phyloP scores from a whole-genome alignment of 2,797 vertebrate species.

The Meriones psammophilus region DNA sequence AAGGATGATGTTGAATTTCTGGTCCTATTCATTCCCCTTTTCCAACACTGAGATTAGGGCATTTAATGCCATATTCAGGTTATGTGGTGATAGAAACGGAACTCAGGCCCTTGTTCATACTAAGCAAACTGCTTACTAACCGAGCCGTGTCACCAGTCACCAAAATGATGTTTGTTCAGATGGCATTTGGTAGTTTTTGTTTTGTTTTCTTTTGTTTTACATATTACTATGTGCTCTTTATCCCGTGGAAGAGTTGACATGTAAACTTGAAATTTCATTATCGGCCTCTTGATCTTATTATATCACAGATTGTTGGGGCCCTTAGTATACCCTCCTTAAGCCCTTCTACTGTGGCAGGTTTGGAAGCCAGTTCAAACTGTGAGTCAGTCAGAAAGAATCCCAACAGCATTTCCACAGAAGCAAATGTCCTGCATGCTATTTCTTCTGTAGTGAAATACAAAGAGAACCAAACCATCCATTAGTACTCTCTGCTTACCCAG shows the following conservation, averaged over 20 bases:
- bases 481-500: slow-evolving; percentile 3
- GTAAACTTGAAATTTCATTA: slow-evolving; percentile 8
- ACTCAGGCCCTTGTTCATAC: neutral
- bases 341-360: neutral
- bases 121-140: neutral
- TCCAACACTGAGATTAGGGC: neutral
- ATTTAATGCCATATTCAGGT: neutral
- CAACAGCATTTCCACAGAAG: neutral
- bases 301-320: neutral
- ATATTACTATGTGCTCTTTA: neutral
- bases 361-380: neutral
- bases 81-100: neutral
- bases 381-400: neutral
- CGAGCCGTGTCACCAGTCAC: neutral
- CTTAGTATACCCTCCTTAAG: neutral
- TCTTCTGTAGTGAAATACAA: neutral
- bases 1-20: neutral
- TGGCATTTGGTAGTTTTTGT: neutral
- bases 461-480: neutral
- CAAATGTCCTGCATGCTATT: neutral
- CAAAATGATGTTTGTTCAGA: neutral
- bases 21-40: neutral
- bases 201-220: neutral
- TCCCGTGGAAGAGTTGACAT: neutral
- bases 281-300: neutral